phyloP scores from a whole-genome alignment of 2,797 vertebrate genomes.

The Myripristis murdjan region DNA sequence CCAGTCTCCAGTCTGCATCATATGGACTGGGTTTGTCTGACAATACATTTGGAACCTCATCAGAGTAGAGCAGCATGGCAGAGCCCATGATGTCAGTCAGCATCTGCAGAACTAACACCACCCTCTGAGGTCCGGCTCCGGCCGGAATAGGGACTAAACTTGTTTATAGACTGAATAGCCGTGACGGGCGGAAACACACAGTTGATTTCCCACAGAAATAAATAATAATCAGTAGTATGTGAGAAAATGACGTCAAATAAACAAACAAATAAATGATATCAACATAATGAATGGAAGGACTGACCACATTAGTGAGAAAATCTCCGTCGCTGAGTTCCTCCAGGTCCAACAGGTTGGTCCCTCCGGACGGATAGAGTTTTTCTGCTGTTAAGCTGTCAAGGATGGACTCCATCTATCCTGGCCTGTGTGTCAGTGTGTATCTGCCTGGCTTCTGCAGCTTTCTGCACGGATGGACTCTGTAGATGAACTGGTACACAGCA shows the following conservation, averaged over 20 bases:
- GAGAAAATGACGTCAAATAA: accelerated
- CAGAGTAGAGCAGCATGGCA: not conserved
- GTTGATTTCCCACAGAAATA: not conserved
- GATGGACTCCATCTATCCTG: conserved; percentile 89
- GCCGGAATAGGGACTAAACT: conserved; percentile 61
- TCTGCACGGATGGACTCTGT: conserved; percentile 15
- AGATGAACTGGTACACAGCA: not conserved
- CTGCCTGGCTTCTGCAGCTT: conserved; percentile 17
- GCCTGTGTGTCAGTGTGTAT: conserved; percentile 18
- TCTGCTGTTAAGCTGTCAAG: conserved; percentile 91
- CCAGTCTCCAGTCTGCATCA: no score
- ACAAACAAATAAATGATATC: no score
- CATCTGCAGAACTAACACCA: conserved; percentile 64
- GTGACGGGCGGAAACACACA: not conserved
- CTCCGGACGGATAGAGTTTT: conserved; percentile 88
- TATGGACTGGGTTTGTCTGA: no score
- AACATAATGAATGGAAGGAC: conserved; percentile 2
- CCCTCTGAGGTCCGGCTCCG: conserved; percentile 79
- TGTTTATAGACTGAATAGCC: conserved; percentile 33
- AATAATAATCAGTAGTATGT: no score
- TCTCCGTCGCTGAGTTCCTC: conserved; percentile 95
- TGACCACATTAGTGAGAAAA: conserved; percentile 95
- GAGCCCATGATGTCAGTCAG: conserved; percentile 72
- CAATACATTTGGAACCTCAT: no score
- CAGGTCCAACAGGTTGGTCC: conserved; percentile 85